A percentile compares a stretch with the other conserved stretches of the same genome.
phyloP scores from a whole-genome alignment of 2,888 invertebrate species.

The Pollenia griseotomentosa region DNA sequence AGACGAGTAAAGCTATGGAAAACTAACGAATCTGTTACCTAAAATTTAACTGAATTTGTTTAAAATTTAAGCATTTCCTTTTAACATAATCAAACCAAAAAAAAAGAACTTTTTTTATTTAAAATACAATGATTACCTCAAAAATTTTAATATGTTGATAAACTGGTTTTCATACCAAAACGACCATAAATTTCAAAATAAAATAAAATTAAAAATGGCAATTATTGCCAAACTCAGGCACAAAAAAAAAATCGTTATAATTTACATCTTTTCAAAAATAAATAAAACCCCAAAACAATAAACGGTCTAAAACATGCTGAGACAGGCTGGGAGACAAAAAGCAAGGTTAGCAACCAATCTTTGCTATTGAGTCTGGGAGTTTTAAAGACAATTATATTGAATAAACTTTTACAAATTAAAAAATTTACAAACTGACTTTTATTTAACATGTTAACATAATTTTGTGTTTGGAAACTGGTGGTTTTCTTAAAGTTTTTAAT shows the following conservation, averaged over 20 bases:
- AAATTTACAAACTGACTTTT: constrained; percentile 51
- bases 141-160: constrained; percentile 6
- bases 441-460: constrained; percentile 35
- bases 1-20: no score
- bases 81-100: no score
- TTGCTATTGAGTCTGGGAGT: not conserved
- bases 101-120: not conserved
- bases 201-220: constrained; percentile 36
- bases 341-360: constrained; percentile 5
- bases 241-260: constrained; percentile 12
- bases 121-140: constrained; percentile 18
- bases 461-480: not conserved
- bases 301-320: not conserved
- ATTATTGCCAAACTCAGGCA: constrained; percentile 37
- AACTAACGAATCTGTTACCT: no score
- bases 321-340: not conserved
- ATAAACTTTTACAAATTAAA: constrained; percentile 49
- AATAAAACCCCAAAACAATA: constrained; percentile 9
- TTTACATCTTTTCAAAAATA: constrained; percentile 43
- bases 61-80: no score
- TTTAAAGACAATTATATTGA: constrained; percentile 42
- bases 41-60: no score
- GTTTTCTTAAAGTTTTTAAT: no score
- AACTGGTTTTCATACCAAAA: constrained; percentile 47
- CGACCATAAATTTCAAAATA: constrained; percentile 46